Conservation (phyloP, 2,888 invertebrate species). For the Nipponacmea schrenckii region DNA sequence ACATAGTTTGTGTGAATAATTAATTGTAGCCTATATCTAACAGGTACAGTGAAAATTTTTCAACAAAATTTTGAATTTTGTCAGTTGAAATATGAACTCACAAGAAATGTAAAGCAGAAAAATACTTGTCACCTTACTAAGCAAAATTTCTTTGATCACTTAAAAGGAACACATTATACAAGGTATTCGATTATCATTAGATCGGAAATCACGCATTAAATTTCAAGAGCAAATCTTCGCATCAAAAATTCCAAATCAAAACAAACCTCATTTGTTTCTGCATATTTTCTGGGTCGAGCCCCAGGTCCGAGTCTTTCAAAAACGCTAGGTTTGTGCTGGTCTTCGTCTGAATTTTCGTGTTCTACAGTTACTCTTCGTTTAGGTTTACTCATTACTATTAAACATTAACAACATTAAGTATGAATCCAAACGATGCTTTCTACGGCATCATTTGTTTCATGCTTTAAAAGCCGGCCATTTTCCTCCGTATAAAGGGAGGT, state of each 20-base stretch:
- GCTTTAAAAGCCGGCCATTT: constrained; percentile 4
- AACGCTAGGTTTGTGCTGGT: constrained; percentile 58
- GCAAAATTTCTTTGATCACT: no score
- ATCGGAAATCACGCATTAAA: no score
- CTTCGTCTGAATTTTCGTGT: constrained; percentile 42
- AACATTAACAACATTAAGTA: background rate
- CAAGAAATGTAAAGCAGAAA: no score
- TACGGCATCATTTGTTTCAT: constrained; percentile 5
- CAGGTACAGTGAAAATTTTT: no score
- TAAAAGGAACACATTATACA: no score
- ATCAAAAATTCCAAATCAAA: background rate
- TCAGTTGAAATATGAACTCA: no score
- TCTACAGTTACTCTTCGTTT: constrained; percentile 61
- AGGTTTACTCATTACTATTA: constrained; percentile 48
- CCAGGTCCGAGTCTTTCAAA: constrained; percentile 60
- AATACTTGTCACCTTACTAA: no score
- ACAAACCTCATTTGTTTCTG: constrained; percentile 16
- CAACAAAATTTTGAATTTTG: no score
- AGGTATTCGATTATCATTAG: no score
- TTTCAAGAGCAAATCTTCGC: no score
- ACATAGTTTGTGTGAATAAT: no score
- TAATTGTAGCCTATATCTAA: no score
- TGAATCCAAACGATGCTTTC: constrained; percentile 5
- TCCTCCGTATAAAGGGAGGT: background rate
- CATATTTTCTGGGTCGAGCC: constrained; percentile 39